These are phyloP conservation scores for Lanistes nyassanus DNA, from an alignment of 1,140 invertebrate species.

Conservation along the genomic window DNA sequence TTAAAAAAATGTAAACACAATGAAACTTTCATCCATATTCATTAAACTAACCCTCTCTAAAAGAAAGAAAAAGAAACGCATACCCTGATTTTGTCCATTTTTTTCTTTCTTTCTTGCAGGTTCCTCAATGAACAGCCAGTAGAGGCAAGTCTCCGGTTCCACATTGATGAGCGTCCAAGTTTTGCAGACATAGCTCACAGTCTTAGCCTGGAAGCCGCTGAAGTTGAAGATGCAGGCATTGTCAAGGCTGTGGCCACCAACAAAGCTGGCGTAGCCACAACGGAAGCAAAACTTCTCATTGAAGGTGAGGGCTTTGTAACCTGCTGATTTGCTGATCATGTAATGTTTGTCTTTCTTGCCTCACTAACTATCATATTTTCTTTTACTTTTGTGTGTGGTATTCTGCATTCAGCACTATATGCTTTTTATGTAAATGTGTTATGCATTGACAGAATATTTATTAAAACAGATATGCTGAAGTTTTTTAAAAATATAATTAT, in stretches of 20 bases:
- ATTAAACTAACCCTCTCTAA: not conserved
- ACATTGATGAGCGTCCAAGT: constrained; percentile 49
- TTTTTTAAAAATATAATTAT: no score
- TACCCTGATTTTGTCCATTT: not conserved
- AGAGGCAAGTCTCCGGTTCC: constrained; percentile 52
- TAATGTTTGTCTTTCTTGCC: no score
- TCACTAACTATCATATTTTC: no score
- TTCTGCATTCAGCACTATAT: no score
- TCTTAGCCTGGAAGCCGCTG: constrained; percentile 80
- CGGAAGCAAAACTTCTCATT: constrained; percentile 62
- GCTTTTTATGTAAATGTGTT: no score
- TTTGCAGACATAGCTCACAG: constrained; percentile 57
- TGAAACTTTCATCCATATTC: not conserved
- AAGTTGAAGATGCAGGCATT: constrained; percentile 82
- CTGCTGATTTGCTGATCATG: no score
- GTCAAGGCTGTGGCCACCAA: constrained; percentile 88
- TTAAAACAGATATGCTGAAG: no score
- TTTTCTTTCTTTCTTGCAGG: constrained; percentile 31
- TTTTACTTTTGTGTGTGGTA: no score
- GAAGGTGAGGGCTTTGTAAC: constrained; percentile 43
- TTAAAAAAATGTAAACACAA: not conserved
- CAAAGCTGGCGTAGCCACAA: constrained; percentile 81
- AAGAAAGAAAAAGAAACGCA: not conserved
- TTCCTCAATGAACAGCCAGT: constrained; percentile 58
- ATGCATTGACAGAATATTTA: no score